Evolutionary conservation across 2,888 invertebrate species (phyloP), one percentile per base, ranked within the genome.

Genomic region (Phalangium opilio): DNA sequence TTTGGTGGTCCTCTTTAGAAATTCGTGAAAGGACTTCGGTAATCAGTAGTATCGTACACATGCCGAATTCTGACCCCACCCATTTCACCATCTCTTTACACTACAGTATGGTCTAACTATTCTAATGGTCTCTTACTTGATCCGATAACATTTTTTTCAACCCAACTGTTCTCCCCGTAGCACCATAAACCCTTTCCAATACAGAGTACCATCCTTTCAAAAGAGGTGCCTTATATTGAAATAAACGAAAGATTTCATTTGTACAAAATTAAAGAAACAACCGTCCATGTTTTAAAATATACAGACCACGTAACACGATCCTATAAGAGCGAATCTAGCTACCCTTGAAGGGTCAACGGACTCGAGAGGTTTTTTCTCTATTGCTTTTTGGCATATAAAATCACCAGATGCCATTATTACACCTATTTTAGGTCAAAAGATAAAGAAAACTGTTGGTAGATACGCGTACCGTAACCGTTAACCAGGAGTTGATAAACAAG

Each of bases 111-210:
- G 34, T 33, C 34, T 34, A 36, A 36, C 14, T 17, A 36, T 17
- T n/a, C 11, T 12, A n/a, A 34, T 12, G n/a, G 34, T 34, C 34
- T 34, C 40, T 40, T 27, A 41, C 41, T 15, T 41, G 41, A 27
- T 41, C 41, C 27, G 19, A 7, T 19, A 41, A 11, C 41, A 41
- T 41, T 27, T 41, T 41, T 18, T 41, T 41, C 19, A 41, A 18
- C 8, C 20, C 41, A 7, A 41, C 41, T 11, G 20, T 41, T 14
- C 14, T 41, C 12, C 41, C 41, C 15, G 17, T 41, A 18, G 7
- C n/a, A 17, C 41, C 41, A 14, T 18, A 41, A 7, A 41, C 10
- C 14, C 14, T 41, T 14, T 41, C 41, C 12, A 41, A 15, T 10
- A 21, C 27, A 7, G 14, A 10, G 15, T 41, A 41, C 41, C 41